Evolutionary conservation across 1,140 invertebrate genomes (phyloP).

Genomic region (Scaptomyza montana): DNA sequence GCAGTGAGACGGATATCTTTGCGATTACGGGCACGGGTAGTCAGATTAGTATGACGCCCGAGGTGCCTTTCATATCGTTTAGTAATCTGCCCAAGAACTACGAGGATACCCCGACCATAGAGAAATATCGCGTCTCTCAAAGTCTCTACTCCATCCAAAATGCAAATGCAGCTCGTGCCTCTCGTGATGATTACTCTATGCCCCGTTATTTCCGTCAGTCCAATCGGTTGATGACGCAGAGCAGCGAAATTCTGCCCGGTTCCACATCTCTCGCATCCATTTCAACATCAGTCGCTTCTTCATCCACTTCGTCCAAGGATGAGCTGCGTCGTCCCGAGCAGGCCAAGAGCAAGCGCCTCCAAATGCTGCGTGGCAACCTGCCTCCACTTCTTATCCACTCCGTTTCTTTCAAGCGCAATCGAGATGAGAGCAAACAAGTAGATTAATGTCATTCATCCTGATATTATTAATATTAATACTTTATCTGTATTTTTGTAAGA

Average conservation of each 20-base stretch:
- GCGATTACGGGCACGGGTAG: slow-evolving; percentile 75
- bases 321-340: slow-evolving; percentile 66
- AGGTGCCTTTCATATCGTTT: slow-evolving; percentile 82
- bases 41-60: slow-evolving; percentile 83
- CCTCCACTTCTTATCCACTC: slow-evolving; percentile 81
- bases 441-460: slow-evolving; percentile 47
- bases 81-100: slow-evolving; percentile 82
- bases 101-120: slow-evolving; percentile 82
- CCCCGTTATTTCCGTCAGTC: slow-evolving; percentile 80
- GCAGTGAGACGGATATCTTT: slow-evolving; percentile 81
- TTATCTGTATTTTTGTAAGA: not conserved
- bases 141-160: slow-evolving; percentile 82
- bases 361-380: slow-evolving; percentile 74
- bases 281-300: slow-evolving; percentile 45
- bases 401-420: slow-evolving; percentile 78
- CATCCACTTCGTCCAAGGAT: slow-evolving; percentile 57
- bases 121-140: slow-evolving; percentile 82
- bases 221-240: slow-evolving; percentile 71
- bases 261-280: slow-evolving; percentile 60
- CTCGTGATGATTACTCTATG: slow-evolving; percentile 79
- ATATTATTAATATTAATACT: not conserved
- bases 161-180: slow-evolving; percentile 70
- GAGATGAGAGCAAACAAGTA: slow-evolving; percentile 74
- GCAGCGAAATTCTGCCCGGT: slow-evolving; percentile 64
- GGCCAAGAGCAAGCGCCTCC: slow-evolving; percentile 78